Evolutionary conservation across 2,113 vertebrate species (phyloP).

Genomic region (Siniperca knerii): DNA sequence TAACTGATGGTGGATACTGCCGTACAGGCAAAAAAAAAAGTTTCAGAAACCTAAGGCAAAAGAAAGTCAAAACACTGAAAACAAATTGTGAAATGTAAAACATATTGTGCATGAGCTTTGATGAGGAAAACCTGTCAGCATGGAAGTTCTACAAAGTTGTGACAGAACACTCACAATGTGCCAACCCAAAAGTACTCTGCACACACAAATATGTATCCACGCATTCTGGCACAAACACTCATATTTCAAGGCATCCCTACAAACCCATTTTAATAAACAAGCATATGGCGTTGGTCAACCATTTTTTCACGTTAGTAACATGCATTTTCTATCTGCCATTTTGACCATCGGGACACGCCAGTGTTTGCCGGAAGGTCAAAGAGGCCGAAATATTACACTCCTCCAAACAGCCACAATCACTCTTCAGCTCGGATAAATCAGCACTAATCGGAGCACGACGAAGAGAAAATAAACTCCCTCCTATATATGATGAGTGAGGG

Average conservation of each 20-base stretch:
- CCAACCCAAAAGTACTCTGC: constrained; percentile 1
- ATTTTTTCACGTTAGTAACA: constrained; percentile 18
- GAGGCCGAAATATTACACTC: constrained; percentile 42
- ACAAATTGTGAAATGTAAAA: constrained; percentile 28
- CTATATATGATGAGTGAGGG: constrained; percentile 54
- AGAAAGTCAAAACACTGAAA: constrained; percentile 1
- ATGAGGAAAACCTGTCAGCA: constrained; percentile 16
- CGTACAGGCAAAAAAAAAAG: background rate
- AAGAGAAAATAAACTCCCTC: constrained; percentile 74
- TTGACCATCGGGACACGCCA: constrained; percentile 10
- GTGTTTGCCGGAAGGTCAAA: constrained; percentile 42
- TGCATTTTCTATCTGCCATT: constrained; percentile 14
- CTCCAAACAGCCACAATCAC: constrained; percentile 5
- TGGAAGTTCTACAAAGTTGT: constrained; percentile 10
- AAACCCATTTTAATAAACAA: constrained; percentile 34
- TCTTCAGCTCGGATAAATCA: constrained; percentile 42
- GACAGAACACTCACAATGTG: background rate
- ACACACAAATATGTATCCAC: constrained; percentile 1
- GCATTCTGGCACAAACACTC: background rate
- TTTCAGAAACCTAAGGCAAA: background rate
- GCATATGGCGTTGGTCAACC: constrained; percentile 1
- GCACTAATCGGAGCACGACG: constrained; percentile 35
- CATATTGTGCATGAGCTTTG: constrained; percentile 17
- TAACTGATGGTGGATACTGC: background rate
- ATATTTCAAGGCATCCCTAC: constrained; percentile 26